Conservation (phyloP, 2,797 vertebrate genomes). For the Luscinia luscinia region DNA sequence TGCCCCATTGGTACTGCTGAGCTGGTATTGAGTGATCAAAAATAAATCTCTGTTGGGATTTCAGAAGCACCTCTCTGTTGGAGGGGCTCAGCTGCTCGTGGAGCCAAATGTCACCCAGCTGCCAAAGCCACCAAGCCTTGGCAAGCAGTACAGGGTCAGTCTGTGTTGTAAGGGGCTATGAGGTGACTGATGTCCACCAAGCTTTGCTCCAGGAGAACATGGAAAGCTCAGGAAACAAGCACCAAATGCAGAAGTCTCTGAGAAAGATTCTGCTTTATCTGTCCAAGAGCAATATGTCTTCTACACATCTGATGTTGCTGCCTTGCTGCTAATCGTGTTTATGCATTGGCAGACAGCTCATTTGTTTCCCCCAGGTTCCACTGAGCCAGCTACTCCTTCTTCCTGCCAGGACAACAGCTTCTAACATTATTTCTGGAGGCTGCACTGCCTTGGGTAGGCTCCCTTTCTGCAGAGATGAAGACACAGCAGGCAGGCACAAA, state of each 20-base stretch:
- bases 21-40: not conserved
- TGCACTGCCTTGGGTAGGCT: not conserved
- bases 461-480: not conserved
- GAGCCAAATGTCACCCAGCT: not conserved
- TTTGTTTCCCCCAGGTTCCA: not conserved
- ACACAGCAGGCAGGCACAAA: not conserved
- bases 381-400: not conserved
- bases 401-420: not conserved
- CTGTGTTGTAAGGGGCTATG: not conserved
- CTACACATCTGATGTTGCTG: not conserved
- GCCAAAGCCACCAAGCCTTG: not conserved
- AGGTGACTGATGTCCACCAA: not conserved
- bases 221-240: not conserved
- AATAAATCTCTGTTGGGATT: not conserved
- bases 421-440: not conserved
- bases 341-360: not conserved
- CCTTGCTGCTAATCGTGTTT: not conserved
- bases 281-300: not conserved
- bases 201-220: not conserved
- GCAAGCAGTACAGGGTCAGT: not conserved
- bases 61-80: not conserved
- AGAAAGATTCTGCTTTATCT: not conserved
- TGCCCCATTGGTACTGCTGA: accelerated
- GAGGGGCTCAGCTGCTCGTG: not conserved
- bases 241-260: not conserved